These are phyloP conservation scores for Coturnix japonica DNA, from an alignment of 2,113 vertebrate genomes.

Conservation along the genomic window DNA sequence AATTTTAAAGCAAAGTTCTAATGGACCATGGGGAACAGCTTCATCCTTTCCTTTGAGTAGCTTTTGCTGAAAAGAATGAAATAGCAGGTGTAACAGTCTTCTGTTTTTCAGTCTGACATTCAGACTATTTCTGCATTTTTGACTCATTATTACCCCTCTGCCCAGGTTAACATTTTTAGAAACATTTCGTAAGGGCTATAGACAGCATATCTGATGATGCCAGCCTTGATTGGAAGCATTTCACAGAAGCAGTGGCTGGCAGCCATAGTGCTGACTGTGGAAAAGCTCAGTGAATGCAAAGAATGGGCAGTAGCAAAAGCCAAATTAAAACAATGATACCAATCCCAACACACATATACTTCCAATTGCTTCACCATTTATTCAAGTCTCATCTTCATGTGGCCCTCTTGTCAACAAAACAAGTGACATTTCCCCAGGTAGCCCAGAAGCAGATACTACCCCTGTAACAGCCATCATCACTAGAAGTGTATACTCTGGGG, in stretches of 20 bases:
- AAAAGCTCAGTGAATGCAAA: neutral
- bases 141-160: neutral
- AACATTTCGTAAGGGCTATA: neutral
- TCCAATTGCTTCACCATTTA: neutral
- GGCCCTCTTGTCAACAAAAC: neutral
- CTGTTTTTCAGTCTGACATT: neutral
- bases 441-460: neutral
- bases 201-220: neutral
- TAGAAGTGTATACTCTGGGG: neutral
- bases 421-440: neutral
- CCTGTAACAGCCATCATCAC: fast-evolving
- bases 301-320: neutral
- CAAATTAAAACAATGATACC: fast-evolving
- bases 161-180: neutral
- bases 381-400: neutral
- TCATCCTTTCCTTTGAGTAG: neutral
- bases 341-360: neutral
- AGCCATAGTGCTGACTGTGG: neutral
- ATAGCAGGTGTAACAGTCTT: neutral
- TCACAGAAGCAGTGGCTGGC: neutral
- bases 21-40: neutral
- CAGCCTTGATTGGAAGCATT: neutral
- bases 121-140: neutral
- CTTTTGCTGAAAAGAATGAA: neutral
- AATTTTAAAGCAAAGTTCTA: neutral